A percentile compares a stretch with the other conserved stretches of the same genome.
Evolutionary conservation across 2,113 vertebrate species (phyloP).

Genomic region (Geothlypis trichas): DNA sequence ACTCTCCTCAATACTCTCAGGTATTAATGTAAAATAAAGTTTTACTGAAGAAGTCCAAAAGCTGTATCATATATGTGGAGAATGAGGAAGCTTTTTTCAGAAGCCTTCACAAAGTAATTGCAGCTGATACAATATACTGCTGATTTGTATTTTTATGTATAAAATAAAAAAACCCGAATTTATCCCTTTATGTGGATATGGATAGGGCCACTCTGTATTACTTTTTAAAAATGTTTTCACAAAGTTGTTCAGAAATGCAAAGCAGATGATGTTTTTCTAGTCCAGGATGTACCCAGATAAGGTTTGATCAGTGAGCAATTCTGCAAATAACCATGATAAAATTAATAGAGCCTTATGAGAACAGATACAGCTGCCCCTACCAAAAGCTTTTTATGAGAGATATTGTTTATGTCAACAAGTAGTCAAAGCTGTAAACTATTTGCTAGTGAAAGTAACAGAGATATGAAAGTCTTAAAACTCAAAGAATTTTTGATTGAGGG

Average conservation of each 20-base stretch:
- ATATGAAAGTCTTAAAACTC: neutral
- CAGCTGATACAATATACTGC: neutral
- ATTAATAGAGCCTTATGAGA: neutral
- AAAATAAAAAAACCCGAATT: neutral
- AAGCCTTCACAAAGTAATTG: neutral
- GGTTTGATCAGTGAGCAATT: neutral
- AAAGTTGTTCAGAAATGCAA: neutral
- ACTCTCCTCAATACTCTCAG: neutral
- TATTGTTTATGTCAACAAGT: neutral
- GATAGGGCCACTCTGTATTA: neutral
- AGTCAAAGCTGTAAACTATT: neutral
- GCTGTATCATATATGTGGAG: neutral
- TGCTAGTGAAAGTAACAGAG: neutral
- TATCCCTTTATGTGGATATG: neutral
- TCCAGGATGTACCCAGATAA: neutral
- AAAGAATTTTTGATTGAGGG: neutral
- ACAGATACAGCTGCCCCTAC: neutral
- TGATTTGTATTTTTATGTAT: neutral
- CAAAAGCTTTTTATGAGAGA: neutral
- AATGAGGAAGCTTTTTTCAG: neutral
- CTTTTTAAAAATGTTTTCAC: neutral
- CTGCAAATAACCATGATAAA: neutral
- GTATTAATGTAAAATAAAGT: slow-evolving; percentile 32
- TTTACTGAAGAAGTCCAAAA: neutral
- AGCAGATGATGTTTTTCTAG: neutral